Conservation (phyloP, 2,888 invertebrate genomes). For the Polydrusus pterygomalis region DNA sequence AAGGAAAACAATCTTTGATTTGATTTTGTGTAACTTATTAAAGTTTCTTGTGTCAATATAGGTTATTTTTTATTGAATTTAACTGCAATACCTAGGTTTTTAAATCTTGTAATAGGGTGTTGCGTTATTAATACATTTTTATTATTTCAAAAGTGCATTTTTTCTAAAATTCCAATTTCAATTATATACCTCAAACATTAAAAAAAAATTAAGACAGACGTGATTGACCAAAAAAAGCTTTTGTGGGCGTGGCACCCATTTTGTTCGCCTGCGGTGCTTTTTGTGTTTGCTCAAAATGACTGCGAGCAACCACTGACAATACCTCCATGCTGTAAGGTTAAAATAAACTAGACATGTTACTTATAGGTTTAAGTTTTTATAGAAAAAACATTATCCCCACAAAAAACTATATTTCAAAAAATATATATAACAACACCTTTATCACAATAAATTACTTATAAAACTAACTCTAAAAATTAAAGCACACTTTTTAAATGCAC, state of each 20-base stretch:
- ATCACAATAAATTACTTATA: slow-evolving; percentile 24
- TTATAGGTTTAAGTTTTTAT: too few relatives aligned
- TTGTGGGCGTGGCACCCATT: too few relatives aligned
- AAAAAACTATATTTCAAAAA: slow-evolving; percentile 28
- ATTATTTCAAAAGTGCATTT: slow-evolving; percentile 32
- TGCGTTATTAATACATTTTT: slow-evolving; percentile 47
- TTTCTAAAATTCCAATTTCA: too few relatives aligned
- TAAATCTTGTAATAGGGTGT: slow-evolving; percentile 39
- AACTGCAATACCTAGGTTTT: slow-evolving; percentile 34
- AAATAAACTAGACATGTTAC: too few relatives aligned
- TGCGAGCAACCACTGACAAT: too few relatives aligned
- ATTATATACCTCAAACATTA: too few relatives aligned
- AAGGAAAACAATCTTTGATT: slow-evolving; percentile 37
- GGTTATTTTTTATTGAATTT: slow-evolving; percentile 31
- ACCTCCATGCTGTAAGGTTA: too few relatives aligned
- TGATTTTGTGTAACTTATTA: slow-evolving; percentile 1
- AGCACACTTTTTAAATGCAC: slow-evolving; percentile 5
- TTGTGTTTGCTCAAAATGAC: too few relatives aligned
- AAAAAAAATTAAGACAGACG: too few relatives aligned
- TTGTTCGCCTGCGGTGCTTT: too few relatives aligned
- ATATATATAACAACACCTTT: slow-evolving; percentile 32
- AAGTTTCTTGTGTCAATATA: slow-evolving; percentile 31
- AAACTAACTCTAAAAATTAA: slow-evolving; percentile 9
- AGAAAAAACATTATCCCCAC: not conserved
- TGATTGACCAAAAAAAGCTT: too few relatives aligned